These are phyloP conservation scores for Luperina testacea DNA, from an alignment of 2,888 invertebrate genomes.

Conservation along the genomic window DNA sequence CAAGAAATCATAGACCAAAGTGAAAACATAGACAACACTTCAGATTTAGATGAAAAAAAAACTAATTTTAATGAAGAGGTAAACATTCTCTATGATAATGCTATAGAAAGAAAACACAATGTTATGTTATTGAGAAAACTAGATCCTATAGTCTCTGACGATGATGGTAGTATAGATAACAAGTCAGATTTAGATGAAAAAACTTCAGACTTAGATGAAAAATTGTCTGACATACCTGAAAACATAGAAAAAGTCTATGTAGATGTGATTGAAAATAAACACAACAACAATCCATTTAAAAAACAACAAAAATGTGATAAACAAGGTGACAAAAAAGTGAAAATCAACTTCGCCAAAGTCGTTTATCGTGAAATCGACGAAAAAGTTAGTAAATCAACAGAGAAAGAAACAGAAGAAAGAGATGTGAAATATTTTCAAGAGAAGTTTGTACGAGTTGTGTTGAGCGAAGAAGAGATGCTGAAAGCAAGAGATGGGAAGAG, in stretches of 20 bases:
- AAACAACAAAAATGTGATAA: background rate
- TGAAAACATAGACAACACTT: slow-evolving; percentile 36
- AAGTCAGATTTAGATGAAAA: background rate
- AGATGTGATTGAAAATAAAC: background rate
- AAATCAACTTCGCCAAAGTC: background rate
- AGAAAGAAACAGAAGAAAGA: slow-evolving; percentile 3
- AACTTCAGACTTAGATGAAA: background rate
- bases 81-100: background rate
- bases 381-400: background rate
- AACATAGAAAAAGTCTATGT: background rate
- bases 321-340: background rate
- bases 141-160: background rate
- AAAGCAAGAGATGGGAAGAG: slow-evolving; percentile 76
- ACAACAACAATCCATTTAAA: background rate
- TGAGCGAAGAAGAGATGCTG: slow-evolving; percentile 76
- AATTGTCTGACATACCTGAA: background rate
- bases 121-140: background rate
- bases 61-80: background rate
- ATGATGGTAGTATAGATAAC: background rate
- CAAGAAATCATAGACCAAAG: slow-evolving; percentile 42
- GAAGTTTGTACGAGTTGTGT: slow-evolving; percentile 71
- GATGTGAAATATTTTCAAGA: slow-evolving; percentile 39
- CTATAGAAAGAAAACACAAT: slow-evolving; percentile 4
- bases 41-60: slow-evolving; percentile 27
- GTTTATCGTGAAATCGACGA: background rate